A percentile compares a stretch with the other conserved stretches of the same genome.
Evolutionary conservation across 2,113 vertebrate genomes (phyloP).

Genomic region (Chamaea fasciata): DNA sequence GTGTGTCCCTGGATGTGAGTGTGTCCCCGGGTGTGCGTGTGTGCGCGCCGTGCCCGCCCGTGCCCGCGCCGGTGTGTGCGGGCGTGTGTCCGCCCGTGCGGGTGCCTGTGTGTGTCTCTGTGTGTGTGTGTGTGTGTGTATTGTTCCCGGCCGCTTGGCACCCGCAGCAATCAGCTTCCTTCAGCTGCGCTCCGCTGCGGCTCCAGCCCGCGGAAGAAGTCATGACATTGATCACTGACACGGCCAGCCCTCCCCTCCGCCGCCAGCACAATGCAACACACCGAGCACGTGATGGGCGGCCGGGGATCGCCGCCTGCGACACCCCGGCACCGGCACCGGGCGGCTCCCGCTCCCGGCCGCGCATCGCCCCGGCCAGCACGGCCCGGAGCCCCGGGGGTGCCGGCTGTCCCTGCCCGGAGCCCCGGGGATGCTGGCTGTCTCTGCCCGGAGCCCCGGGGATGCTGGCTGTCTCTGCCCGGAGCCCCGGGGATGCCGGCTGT

Average conservation of each 20-base stretch:
- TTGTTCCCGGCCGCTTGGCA: constrained; percentile 44
- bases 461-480: not conserved
- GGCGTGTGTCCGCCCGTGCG: not conserved
- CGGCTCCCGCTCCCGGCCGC: not conserved
- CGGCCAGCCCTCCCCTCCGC: constrained; percentile 54
- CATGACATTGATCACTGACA: constrained; percentile 81
- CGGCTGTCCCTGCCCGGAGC: too few species aligned
- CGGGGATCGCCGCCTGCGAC: not conserved
- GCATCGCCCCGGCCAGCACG: not conserved
- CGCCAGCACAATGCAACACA: constrained; percentile 49
- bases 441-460: not conserved
- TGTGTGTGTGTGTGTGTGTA: not conserved
- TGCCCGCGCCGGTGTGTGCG: not conserved
- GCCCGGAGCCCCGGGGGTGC: too few species aligned
- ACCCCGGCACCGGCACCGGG: not conserved
- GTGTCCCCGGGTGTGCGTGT: not conserved
- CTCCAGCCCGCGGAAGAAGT: constrained; percentile 83
- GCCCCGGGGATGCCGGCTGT: too few species aligned
- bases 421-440: too few species aligned
- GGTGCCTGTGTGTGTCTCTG: not conserved
- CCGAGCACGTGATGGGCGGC: constrained; percentile 60
- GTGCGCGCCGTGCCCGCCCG: not conserved
- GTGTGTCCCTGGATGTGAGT: not conserved
- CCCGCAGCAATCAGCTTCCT: constrained; percentile 75
- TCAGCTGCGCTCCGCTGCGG: constrained; percentile 65